Evolutionary conservation across 2,888 invertebrate genomes (phyloP).

Genomic region (Drosophila longiperda): DNA sequence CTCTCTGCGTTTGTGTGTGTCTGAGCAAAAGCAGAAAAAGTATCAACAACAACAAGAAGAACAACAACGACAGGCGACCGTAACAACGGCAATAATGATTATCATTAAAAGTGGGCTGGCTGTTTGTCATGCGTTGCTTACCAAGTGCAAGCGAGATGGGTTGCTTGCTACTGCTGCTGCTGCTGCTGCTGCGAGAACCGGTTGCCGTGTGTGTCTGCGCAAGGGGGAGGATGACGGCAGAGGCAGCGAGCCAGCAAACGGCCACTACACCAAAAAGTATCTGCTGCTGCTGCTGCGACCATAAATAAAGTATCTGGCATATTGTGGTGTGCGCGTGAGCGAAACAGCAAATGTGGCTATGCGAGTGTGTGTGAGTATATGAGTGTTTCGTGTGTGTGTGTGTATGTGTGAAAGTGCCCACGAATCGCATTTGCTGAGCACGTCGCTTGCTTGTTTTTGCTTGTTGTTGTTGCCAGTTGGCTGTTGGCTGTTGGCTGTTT

Average conservation of each 20-base stretch:
- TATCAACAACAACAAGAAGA: conserved; percentile 49
- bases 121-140: conserved; percentile 60
- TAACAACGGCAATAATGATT: conserved; percentile 83
- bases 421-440: conserved; percentile 64
- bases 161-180: conserved; percentile 24
- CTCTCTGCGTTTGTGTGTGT: conserved; percentile 24
- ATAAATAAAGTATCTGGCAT: conserved; percentile 82
- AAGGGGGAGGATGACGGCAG: conserved; percentile 17
- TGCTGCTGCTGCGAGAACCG: conserved; percentile 56
- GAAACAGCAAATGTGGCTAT: conserved; percentile 45
- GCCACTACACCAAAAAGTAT: conserved; percentile 66
- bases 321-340: conserved; percentile 50
- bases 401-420: conserved; percentile 33
- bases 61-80: conserved; percentile 61
- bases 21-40: conserved; percentile 53
- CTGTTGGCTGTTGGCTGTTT: conserved; percentile 53
- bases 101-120: conserved; percentile 83
- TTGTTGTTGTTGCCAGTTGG: conserved; percentile 50
- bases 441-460: conserved; percentile 45
- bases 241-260: conserved; percentile 19
- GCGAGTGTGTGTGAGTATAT: not conserved
- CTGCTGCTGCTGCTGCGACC: conserved; percentile 68
- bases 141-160: conserved; percentile 47
- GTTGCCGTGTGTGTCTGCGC: conserved; percentile 51
- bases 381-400: conserved; percentile 17